These are phyloP conservation scores for Poeciliopsis occidentalis DNA, from an alignment of 2,113 vertebrate species.

Conservation along the genomic window DNA sequence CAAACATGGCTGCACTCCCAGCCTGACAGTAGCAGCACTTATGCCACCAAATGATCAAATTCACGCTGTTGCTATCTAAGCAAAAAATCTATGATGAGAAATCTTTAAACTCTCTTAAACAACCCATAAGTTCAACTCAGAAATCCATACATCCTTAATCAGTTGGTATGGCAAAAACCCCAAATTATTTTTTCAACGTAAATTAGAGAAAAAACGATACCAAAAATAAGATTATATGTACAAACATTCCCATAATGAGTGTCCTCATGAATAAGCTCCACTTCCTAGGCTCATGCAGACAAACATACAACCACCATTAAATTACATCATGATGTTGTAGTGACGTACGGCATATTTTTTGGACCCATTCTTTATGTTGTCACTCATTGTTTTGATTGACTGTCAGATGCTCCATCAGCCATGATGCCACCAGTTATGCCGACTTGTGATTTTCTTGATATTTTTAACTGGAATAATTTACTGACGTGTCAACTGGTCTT, in stretches of 20 bases:
- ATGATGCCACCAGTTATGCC: not conserved
- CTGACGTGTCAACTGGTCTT: too few relatives aligned
- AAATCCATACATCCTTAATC: not conserved
- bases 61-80: not conserved
- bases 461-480: not conserved
- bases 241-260: not conserved
- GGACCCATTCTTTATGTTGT: not conserved
- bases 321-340: not conserved
- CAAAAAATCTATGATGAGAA: not conserved
- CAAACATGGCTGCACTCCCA: constrained; percentile 37
- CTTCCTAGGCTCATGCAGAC: not conserved
- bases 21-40: constrained; percentile 31
- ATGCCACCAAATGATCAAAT: constrained; percentile 5
- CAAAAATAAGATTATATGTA: not conserved
- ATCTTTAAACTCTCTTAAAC: not conserved
- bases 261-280: not conserved
- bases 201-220: not conserved
- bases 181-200: not conserved
- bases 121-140: not conserved
- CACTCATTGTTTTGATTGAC: not conserved
- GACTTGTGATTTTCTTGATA: not conserved
- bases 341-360: not conserved
- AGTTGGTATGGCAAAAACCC: not conserved
- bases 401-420: not conserved
- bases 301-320: not conserved